Evolutionary conservation across 2,797 vertebrate genomes (phyloP).

Genomic region (Halcyon leucocephala): DNA sequence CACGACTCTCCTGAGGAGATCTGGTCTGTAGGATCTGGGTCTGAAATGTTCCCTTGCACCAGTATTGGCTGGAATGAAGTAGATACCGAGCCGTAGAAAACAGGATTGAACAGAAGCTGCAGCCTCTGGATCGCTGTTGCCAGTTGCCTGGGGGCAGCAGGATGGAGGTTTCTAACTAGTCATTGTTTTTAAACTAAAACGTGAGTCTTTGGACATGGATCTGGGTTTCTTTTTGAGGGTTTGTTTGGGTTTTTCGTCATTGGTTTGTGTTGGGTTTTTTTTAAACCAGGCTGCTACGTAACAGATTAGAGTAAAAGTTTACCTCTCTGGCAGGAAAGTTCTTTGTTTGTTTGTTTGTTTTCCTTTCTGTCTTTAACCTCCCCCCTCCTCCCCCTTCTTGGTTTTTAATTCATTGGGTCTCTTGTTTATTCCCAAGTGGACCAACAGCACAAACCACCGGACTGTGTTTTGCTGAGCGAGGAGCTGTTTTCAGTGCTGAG

Average conservation of each 20-base stretch:
- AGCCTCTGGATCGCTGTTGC: background rate
- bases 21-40: background rate
- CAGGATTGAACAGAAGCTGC: background rate
- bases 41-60: conserved; percentile 48
- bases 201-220: conserved; percentile 23
- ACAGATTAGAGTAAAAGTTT: conserved; percentile 62
- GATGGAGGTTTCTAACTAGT: background rate
- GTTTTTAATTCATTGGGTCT: conserved; percentile 27
- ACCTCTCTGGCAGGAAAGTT: conserved; percentile 50
- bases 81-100: background rate
- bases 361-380: conserved; percentile 25
- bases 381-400: background rate
- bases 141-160: background rate
- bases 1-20: accelerated
- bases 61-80: conserved; percentile 50
- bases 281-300: conserved; percentile 50
- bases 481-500: background rate
- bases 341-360: background rate
- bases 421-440: conserved; percentile 69
- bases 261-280: background rate
- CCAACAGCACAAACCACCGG: conserved; percentile 69
- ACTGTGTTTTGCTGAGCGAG: conserved; percentile 53
- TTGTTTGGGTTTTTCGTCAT: background rate
- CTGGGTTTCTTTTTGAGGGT: conserved; percentile 3
- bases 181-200: background rate